Conservation (phyloP, 2,113 vertebrate genomes). For the Tamias sibiricus region DNA sequence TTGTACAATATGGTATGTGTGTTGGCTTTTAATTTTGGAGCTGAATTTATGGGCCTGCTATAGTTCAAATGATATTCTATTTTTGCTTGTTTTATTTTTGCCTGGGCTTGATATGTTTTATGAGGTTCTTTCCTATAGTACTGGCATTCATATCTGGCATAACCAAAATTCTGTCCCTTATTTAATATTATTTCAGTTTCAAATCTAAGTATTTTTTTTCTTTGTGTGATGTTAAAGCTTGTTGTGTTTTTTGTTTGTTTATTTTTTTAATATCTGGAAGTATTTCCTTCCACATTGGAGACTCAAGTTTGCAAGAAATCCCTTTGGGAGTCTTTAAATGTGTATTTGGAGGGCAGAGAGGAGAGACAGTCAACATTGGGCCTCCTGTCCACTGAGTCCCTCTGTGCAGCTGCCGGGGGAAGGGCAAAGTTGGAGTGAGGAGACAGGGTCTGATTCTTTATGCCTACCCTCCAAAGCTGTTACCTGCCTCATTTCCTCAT, state of each 20-base stretch:
- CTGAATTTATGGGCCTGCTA: conserved; percentile 84
- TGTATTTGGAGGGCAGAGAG: conserved; percentile 76
- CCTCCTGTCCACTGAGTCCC: neutral
- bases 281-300: conserved; percentile 87
- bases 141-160: conserved; percentile 85
- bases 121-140: conserved; percentile 84
- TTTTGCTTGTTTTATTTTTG: conserved; percentile 87
- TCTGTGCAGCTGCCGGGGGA: neutral
- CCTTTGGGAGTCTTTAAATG: conserved; percentile 85
- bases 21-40: conserved; percentile 83
- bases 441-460: neutral
- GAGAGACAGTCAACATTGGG: neutral
- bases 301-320: conserved; percentile 85
- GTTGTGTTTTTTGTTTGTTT: conserved; percentile 68
- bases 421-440: neutral
- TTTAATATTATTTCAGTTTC: conserved; percentile 84
- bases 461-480: neutral
- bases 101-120: conserved; percentile 86
- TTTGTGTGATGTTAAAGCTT: conserved; percentile 82
- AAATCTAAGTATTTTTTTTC: conserved; percentile 83
- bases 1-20: conserved; percentile 87
- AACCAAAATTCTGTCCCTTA: conserved; percentile 85
- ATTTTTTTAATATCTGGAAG: conserved; percentile 85
- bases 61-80: conserved; percentile 87
- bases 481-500: neutral